These are phyloP conservation scores for Enoplosus armatus DNA, from an alignment of 2,797 vertebrate species.

Conservation along the genomic window DNA sequence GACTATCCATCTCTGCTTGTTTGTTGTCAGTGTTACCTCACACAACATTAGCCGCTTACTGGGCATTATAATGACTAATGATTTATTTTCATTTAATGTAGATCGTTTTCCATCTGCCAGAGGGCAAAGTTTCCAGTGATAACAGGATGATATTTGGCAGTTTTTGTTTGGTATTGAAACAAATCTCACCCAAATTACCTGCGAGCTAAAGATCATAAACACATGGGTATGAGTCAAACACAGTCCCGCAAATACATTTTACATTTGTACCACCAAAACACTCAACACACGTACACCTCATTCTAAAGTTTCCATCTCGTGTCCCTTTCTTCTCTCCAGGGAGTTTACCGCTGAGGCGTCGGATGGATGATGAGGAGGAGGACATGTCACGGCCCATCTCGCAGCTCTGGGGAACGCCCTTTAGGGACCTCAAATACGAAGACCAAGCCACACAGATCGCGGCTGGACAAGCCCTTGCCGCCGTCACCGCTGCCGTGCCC, in stretches of 20 bases:
- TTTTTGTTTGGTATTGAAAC: conserved; percentile 51
- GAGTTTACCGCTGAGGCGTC: conserved; percentile 84
- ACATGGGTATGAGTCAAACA: conserved; percentile 3
- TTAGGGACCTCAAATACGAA: conserved; percentile 80
- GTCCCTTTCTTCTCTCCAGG: conserved; percentile 62
- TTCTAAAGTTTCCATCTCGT: conserved; percentile 47
- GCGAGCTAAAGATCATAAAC: neutral
- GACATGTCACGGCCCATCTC: conserved; percentile 84
- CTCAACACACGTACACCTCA: neutral
- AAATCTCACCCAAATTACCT: conserved; percentile 49
- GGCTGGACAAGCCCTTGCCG: conserved; percentile 63
- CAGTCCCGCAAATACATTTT: neutral
- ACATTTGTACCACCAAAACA: neutral
- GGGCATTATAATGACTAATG: conserved; percentile 60
- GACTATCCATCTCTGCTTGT: conserved; percentile 37
- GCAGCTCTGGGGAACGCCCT: conserved; percentile 76
- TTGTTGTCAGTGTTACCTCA: conserved; percentile 64
- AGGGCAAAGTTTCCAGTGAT: conserved; percentile 56
- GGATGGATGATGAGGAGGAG: conserved; percentile 90
- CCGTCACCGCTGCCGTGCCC: conserved; percentile 57
- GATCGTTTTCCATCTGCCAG: conserved; percentile 45
- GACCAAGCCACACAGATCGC: conserved; percentile 71
- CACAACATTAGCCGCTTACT: conserved; percentile 56
- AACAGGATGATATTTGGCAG: conserved; percentile 41
- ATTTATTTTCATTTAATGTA: conserved; percentile 57